These are phyloP conservation scores for Agelaius phoeniceus DNA, from an alignment of 2,113 vertebrate species.

Conservation along the genomic window DNA sequence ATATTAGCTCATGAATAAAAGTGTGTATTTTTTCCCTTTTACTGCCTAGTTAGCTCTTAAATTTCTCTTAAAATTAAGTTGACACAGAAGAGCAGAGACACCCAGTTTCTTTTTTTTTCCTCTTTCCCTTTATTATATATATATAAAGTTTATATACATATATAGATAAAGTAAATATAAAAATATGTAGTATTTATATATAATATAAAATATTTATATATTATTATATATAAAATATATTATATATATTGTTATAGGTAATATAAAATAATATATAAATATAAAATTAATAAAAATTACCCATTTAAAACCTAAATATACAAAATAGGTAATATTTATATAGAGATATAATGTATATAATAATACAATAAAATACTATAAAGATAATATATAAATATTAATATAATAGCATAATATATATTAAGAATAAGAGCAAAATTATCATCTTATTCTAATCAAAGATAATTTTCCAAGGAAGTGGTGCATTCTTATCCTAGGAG, in stretches of 20 bases:
- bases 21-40: neutral
- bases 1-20: neutral
- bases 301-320: too few species aligned
- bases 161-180: neutral
- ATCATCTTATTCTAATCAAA: neutral
- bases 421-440: neutral
- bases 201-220: too few species aligned
- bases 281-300: too few species aligned
- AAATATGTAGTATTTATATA: neutral
- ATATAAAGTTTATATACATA: neutral
- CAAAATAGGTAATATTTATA: too few species aligned
- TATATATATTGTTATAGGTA: too few species aligned
- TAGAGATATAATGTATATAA: too few species aligned
- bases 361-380: too few species aligned
- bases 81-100: neutral
- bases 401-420: neutral
- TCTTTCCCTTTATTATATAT: neutral
- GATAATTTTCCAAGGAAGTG: neutral
- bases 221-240: neutral
- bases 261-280: neutral
- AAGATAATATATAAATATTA: neutral
- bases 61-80: neutral
- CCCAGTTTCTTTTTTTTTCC: neutral
- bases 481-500: neutral
- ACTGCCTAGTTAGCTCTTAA: neutral